Conservation (phyloP, 2,113 vertebrate genomes). For the Neolamprologus sp. region DNA sequence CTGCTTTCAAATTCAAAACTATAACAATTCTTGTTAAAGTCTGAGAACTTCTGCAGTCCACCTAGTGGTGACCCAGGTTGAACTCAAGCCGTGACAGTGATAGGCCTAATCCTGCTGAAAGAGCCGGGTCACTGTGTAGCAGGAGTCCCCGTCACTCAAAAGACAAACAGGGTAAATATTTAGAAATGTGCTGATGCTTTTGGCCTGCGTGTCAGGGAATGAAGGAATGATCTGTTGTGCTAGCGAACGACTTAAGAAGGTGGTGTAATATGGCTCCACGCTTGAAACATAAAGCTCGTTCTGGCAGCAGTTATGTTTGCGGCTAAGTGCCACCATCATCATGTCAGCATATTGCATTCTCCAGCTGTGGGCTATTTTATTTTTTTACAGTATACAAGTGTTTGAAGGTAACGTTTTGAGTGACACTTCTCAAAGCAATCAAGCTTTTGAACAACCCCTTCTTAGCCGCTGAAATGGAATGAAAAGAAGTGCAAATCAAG, state of each 20-base stretch:
- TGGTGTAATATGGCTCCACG: not conserved
- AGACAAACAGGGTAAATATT: constrained; percentile 37
- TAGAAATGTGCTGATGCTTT: constrained; percentile 57
- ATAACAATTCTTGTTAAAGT: not conserved
- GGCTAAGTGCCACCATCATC: not conserved
- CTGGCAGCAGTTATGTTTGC: not conserved
- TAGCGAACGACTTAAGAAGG: not conserved
- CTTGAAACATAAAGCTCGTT: not conserved
- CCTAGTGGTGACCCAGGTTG: not conserved
- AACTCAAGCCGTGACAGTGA: constrained; percentile 52
- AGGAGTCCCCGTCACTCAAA: constrained; percentile 63
- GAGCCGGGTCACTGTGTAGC: constrained; percentile 49
- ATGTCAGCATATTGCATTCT: not conserved
- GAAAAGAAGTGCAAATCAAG: constrained; percentile 55
- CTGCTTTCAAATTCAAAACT: not conserved
- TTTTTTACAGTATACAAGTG: not conserved
- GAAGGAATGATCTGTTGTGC: constrained; percentile 12
- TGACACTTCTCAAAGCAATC: not conserved
- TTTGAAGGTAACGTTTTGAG: not conserved
- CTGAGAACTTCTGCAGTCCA: not conserved
- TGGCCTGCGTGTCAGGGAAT: not conserved
- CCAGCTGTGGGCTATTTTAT: not conserved
- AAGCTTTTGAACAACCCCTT: not conserved
- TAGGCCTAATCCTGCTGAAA: constrained; percentile 36
- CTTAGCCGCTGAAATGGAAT: constrained; percentile 7